These are phyloP conservation scores for roundworm (Caenorhabditis elegans) DNA, from an alignment of 1,140 invertebrate species.

Conservation along the genomic window DNA sequence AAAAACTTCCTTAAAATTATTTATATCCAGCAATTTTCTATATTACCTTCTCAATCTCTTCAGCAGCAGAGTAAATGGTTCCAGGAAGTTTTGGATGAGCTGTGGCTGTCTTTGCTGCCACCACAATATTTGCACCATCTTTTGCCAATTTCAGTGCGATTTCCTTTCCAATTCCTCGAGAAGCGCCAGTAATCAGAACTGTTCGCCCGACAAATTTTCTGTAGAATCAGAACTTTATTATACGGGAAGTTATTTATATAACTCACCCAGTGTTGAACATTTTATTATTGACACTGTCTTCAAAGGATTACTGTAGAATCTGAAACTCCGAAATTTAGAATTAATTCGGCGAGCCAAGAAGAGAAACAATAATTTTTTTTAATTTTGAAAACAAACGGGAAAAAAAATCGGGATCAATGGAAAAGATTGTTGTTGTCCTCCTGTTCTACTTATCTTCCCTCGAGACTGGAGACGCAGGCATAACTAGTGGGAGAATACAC, in stretches of 20 bases:
- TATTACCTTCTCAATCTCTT: constrained; percentile 84
- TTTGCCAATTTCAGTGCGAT: constrained; percentile 84
- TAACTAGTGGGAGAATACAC: background rate
- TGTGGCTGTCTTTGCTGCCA: constrained; percentile 61
- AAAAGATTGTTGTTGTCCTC: background rate
- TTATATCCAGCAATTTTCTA: too few relatives aligned
- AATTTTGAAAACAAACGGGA: background rate
- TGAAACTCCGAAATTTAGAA: too few relatives aligned
- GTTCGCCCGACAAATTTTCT: constrained; percentile 84
- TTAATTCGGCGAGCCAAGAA: too few relatives aligned
- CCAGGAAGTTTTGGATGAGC: constrained; percentile 92
- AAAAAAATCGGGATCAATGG: background rate
- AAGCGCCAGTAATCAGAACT: constrained; percentile 92
- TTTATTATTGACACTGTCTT: too few relatives aligned
- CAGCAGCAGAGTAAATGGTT: constrained; percentile 91
- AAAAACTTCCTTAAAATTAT: constrained; percentile 74
- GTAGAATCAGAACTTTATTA: constrained; percentile 54
- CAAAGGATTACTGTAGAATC: too few relatives aligned
- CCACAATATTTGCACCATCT: constrained; percentile 74
- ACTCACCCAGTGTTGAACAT: constrained; percentile 26
- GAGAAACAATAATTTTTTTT: background rate
- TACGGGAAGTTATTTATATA: too few relatives aligned
- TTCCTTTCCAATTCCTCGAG: constrained; percentile 92
- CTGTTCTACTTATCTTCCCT: background rate
- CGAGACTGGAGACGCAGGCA: background rate